Evolutionary conservation across 2,888 invertebrate species (phyloP).

Genomic region (Calliopum simillimum): DNA sequence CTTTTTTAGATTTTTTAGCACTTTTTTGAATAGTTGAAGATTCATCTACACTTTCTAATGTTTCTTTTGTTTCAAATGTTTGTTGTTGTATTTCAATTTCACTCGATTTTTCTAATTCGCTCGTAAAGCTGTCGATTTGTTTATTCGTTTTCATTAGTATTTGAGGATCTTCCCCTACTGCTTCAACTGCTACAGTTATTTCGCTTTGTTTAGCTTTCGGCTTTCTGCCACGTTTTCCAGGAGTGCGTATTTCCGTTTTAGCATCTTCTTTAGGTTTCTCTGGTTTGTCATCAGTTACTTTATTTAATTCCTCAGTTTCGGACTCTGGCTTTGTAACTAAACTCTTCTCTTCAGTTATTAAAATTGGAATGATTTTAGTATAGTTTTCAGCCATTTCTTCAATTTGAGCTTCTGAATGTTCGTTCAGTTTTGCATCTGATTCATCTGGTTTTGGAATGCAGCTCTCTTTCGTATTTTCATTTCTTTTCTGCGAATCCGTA

Average conservation of each 20-base stretch:
- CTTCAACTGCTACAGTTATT: background rate
- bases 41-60: background rate
- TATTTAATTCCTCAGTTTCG: background rate
- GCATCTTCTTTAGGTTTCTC: constrained; percentile 17
- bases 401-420: background rate
- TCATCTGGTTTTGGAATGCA: background rate
- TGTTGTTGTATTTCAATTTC: too few species aligned
- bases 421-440: background rate
- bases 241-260: constrained; percentile 1
- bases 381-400: constrained; percentile 3
- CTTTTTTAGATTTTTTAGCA: constrained; percentile 27
- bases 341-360: background rate
- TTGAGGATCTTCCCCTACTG: constrained; percentile 28
- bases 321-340: background rate
- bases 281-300: background rate
- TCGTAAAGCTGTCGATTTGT: too few species aligned
- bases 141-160: background rate
- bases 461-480: too few species aligned
- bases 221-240: constrained; percentile 41
- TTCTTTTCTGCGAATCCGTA: too few species aligned
- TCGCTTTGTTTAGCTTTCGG: constrained; percentile 31
- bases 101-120: too few species aligned
- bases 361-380: constrained; percentile 23
- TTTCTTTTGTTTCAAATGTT: too few species aligned
- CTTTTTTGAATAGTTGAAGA: constrained; percentile 32